Conservation (phyloP, 1,140 invertebrate genomes). For the Dinoponera quadriceps region DNA sequence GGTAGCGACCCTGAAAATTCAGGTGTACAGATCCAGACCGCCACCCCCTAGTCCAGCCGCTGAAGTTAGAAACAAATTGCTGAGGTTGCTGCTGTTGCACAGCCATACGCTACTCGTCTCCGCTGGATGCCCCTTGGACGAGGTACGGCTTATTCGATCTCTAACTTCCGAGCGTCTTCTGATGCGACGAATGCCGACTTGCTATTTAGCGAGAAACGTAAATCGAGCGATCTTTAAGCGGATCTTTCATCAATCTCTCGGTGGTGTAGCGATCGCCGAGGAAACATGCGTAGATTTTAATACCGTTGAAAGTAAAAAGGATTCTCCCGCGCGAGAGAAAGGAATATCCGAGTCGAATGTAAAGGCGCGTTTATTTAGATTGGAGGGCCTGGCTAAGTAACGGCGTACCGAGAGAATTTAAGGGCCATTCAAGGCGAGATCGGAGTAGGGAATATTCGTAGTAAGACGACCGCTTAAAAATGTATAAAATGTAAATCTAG, state of each 20-base stretch:
- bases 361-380: conserved; percentile 29
- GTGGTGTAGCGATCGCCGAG: too few relatives aligned
- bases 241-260: neutral
- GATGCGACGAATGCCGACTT: too few relatives aligned
- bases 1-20: conserved; percentile 95
- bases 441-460: conserved; percentile 30
- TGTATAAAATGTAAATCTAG: conserved; percentile 85
- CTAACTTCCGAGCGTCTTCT: neutral
- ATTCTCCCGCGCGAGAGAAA: neutral
- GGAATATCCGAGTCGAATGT: neutral
- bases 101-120: conserved; percentile 94
- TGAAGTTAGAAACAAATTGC: conserved; percentile 97
- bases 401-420: conserved; percentile 42
- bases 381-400: conserved; percentile 34
- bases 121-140: conserved; percentile 96
- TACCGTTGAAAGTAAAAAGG: neutral
- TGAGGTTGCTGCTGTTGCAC: conserved; percentile 94
- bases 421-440: conserved; percentile 46
- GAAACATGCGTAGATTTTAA: neutral
- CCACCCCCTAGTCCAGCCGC: conserved; percentile 88
- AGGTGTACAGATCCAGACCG: conserved; percentile 93
- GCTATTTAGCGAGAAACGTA: too few relatives aligned
- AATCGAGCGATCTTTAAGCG: neutral
- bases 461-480: conserved; percentile 83
- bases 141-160: conserved; percentile 87